Evolutionary conservation across 2,888 invertebrate genomes (phyloP).

Genomic region (Microctonus brassicae): DNA sequence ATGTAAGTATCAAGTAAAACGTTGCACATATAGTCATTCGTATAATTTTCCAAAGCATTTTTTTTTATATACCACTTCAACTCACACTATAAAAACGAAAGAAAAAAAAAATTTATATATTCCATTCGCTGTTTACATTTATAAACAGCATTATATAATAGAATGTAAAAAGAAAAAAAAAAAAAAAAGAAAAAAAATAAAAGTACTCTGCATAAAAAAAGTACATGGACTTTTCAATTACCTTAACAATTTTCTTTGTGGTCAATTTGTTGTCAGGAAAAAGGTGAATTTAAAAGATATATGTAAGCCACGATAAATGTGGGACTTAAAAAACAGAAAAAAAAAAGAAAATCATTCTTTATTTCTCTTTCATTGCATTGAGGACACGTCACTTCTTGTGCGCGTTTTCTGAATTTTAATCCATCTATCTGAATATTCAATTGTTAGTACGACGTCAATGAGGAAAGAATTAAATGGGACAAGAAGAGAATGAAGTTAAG

Average conservation of each 20-base stretch:
- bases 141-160: neutral
- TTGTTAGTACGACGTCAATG: conserved; percentile 28
- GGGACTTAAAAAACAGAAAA: conserved; percentile 17
- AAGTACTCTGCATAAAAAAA: neutral
- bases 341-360: neutral
- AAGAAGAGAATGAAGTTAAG: neutral
- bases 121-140: neutral
- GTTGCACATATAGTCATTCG: neutral
- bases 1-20: neutral
- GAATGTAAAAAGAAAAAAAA: neutral
- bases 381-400: neutral
- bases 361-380: neutral
- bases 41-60: neutral
- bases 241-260: neutral
- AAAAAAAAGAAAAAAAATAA: neutral
- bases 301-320: conserved; percentile 11
- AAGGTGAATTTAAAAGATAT: neutral
- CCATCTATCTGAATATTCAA: conserved; percentile 42
- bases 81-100: neutral
- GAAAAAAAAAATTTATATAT: neutral
- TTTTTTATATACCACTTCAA: neutral
- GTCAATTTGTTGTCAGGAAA: neutral
- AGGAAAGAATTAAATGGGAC: neutral
- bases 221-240: neutral
- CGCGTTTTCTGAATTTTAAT: conserved; percentile 30